These are phyloP conservation scores for Stictocephala bisonia DNA, from an alignment of 2,888 invertebrate species.

Conservation along the genomic window DNA sequence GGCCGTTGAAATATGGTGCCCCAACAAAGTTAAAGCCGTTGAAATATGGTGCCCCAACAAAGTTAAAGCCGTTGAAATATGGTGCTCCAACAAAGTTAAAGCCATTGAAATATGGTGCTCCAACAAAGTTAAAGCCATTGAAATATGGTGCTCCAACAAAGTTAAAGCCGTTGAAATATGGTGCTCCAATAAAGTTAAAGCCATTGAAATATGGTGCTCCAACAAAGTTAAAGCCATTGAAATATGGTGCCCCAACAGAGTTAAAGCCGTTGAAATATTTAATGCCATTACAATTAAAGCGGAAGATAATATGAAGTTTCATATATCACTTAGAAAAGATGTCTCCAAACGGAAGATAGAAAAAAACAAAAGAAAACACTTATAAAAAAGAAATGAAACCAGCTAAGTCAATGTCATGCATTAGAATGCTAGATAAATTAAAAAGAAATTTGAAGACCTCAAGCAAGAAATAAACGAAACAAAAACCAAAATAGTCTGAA, in stretches of 20 bases:
- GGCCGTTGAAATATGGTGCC: too few relatives aligned
- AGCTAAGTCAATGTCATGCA: neutral
- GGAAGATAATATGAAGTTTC: neutral
- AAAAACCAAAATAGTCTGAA: conserved; percentile 8
- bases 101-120: too few relatives aligned
- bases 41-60: too few relatives aligned
- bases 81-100: too few relatives aligned
- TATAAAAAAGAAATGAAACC: neutral
- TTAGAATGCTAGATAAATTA: conserved; percentile 11
- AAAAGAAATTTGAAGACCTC: conserved; percentile 16
- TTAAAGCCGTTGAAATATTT: neutral
- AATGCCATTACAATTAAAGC: neutral
- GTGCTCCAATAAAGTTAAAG: too few relatives aligned
- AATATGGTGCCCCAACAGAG: conserved; percentile 22
- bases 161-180: too few relatives aligned
- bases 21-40: too few relatives aligned
- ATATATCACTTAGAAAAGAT: neutral
- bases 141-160: too few relatives aligned
- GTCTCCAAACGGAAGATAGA: neutral
- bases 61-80: too few relatives aligned
- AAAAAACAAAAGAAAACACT: neutral
- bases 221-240: too few relatives aligned
- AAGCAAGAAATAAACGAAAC: conserved; percentile 22
- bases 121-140: too few relatives aligned
- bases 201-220: too few relatives aligned